phyloP scores from a whole-genome alignment of 2,888 invertebrate species.

The Epinotia bilunana region DNA sequence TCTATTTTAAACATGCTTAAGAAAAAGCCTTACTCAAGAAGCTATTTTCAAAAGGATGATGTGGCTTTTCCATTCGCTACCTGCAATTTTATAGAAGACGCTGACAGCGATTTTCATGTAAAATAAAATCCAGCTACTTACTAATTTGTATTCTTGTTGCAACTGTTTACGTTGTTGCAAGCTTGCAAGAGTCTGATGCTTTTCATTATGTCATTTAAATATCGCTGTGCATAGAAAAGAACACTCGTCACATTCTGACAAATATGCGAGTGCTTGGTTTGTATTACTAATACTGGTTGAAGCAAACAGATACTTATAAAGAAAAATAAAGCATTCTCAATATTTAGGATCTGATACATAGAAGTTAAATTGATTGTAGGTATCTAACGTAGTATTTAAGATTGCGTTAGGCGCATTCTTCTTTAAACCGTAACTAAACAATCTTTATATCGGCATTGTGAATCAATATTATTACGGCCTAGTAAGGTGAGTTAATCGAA shows the following conservation, averaged over 20 bases:
- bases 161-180: background rate
- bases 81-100: constrained; percentile 13
- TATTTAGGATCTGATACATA: background rate
- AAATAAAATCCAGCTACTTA: background rate
- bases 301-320: background rate
- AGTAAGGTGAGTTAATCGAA: constrained; percentile 9
- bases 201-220: no score
- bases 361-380: constrained; percentile 1
- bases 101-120: background rate
- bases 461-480: constrained; percentile 22
- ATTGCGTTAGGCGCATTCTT: constrained; percentile 12
- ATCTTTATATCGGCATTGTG: background rate
- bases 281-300: background rate
- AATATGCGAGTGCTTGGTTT: background rate
- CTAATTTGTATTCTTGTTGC: background rate
- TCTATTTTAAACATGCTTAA: constrained; percentile 59
- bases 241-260: background rate
- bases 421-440: background rate
- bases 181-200: no score
- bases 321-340: background rate
- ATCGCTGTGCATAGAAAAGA: background rate
- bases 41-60: constrained; percentile 53
- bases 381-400: background rate
- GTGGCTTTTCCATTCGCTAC: constrained; percentile 49
- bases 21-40: constrained; percentile 60